Conservation (phyloP, 2,113 vertebrate genomes). For the Lynx canadensis region DNA sequence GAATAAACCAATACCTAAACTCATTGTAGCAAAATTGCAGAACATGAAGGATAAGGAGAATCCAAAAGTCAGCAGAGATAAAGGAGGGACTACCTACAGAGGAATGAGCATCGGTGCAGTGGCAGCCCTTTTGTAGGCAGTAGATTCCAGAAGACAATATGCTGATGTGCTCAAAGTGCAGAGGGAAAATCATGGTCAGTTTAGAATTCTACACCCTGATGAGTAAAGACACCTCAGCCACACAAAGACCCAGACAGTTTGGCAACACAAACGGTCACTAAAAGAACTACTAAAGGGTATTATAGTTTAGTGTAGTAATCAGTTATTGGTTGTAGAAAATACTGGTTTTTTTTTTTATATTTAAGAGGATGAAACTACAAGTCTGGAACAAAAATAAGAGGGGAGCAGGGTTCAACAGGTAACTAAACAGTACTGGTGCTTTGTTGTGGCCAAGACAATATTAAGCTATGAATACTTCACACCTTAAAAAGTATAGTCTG, state of each 20-base stretch:
- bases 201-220: not conserved
- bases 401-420: not conserved
- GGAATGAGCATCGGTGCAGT: not conserved
- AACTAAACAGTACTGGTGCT: not conserved
- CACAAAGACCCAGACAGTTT: not conserved
- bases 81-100: not conserved
- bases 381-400: not conserved
- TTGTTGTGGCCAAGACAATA: not conserved
- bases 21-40: not conserved
- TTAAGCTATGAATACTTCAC: not conserved
- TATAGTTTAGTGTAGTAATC: not conserved
- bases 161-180: not conserved
- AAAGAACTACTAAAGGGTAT: not conserved
- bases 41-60: not conserved
- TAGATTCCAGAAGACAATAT: not conserved
- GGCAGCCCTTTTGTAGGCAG: not conserved
- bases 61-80: not conserved
- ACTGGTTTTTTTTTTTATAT: not conserved
- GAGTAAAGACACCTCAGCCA: not conserved
- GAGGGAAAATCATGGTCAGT: not conserved
- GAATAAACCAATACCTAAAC: not conserved
- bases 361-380: slow-evolving; percentile 10
- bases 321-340: not conserved
- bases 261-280: not conserved
- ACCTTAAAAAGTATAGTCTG: not conserved